These are phyloP conservation scores for Tenrec ecaudatus DNA, from an alignment of 2,113 vertebrate genomes.

Conservation along the genomic window DNA sequence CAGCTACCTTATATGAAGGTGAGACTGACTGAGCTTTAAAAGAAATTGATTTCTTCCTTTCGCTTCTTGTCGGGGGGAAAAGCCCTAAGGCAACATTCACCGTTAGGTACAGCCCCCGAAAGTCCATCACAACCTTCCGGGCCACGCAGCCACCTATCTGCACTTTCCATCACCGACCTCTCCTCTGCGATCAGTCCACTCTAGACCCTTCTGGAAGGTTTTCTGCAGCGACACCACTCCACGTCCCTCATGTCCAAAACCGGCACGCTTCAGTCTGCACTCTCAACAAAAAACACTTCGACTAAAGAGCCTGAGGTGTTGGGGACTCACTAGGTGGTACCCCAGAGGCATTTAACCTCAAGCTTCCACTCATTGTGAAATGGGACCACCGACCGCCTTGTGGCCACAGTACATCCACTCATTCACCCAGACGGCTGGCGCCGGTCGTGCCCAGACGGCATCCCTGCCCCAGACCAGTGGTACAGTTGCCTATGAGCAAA, in stretches of 20 bases:
- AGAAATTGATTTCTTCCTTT: neutral
- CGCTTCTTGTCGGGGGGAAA: neutral
- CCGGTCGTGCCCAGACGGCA: neutral
- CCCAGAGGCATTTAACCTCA: neutral
- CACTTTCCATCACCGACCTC: neutral
- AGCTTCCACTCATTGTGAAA: neutral
- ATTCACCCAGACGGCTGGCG: neutral
- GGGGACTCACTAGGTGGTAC: neutral
- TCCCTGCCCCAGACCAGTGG: neutral
- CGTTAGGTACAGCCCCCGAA: neutral
- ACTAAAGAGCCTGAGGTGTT: constrained; percentile 2
- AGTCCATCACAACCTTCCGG: neutral
- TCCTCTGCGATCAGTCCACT: neutral
- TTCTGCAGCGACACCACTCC: constrained; percentile 15
- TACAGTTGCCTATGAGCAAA: neutral
- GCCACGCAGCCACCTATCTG: neutral
- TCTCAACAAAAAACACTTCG: neutral
- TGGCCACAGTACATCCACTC: neutral
- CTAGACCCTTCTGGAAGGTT: constrained; percentile 43
- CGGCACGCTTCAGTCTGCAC: neutral
- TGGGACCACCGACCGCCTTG: neutral
- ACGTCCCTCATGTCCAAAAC: neutral
- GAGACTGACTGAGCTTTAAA: neutral
- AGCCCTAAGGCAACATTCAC: neutral
- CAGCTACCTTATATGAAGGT: neutral